Evolutionary conservation across 2,797 vertebrate species (phyloP), one percentile per base, ranked within the genome.

Genomic region (Gobio occitaniae): DNA sequence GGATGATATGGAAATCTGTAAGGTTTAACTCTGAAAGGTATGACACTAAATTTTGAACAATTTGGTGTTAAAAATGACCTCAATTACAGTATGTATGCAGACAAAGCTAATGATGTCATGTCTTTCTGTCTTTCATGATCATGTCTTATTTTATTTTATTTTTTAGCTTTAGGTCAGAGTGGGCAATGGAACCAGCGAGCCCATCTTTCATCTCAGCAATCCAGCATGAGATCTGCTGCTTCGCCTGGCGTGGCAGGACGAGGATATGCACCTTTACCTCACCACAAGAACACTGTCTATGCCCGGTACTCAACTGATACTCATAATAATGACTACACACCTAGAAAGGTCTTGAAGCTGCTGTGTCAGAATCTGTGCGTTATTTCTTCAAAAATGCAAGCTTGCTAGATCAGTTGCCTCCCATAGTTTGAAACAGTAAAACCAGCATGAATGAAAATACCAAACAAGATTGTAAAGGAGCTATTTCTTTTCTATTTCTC

Each of bases 261-360:
- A 90, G 36, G 85, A 36, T 91, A 85, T 76, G 8, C 89, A 84
- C 84, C 90, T 15, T 29, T 92, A 47, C 32, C 91, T 87, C 92
- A 95, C 80, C 94, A 93, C 19, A 92, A 94, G 82, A 95, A 94
- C 88, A n/a, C 32, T 87, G 90, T 54, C 87, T 88, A 86, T 75
- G 87, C 61, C 78, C 89, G 92, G 95, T 96, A 90, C 50, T 21
- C 21, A 84, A 77, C 5, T 44, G 11, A 75, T 0, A 80, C 41
- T 32, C 68, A 63, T 2, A 79, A 69, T 36, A 82, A 63, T 72
- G 11, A 50, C 56, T 21, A 54, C 12, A 48, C 61, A 50, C 7
- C 56, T 7, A 32, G 69, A 65, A 50, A 10, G 44, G 0, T 68
- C 36, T 68, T n/a, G 21, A 29, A 44, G 50, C 48, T 70, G 48